Base-by-base conservation (phyloP, 2,113 vertebrate species). In the Leucoraja erinaceus region DNA sequence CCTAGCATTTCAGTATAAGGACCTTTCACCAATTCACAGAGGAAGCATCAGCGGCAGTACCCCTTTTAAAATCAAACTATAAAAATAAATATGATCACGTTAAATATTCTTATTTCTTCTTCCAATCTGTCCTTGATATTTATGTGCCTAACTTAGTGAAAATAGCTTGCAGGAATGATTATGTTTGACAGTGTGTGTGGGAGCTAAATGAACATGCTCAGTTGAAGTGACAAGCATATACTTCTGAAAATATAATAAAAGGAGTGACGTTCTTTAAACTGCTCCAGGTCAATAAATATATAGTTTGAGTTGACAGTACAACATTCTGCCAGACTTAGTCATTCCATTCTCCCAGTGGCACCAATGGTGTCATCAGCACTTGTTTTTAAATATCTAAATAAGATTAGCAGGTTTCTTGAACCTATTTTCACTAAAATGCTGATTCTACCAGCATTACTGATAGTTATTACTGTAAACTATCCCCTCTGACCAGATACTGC, bases 241-340 rank as follows among this genome's bases (percentile, higher is more conserved):
- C 81, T 61, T 84, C 56, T 61, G 81, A 84, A 84, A 61, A 84
- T 84, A 61, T 84, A 84, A 84, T 84, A 61, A 84, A 61, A 61
- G 25, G 81, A 84, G 12, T 61, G 56, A 84, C 56, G 61, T 59
- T 84, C 81, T 84, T 84, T 14, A 28, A 84, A 81, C 16, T 76
- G 14, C n/a, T 31, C 12, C 14, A 25, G 72, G 75, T 76, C n/a
- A 81, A 81, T 81, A 54, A 61, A 61, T 84, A n/a, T 10, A n/a
- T 25, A n/a, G 12, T 61, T n/a, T 61, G 25, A 84, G 11, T 56
- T 84, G 54, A 61, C 81, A 61, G 22, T 83, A 38, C 56, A 12
- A 61, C 56, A 61, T 84, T 11, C 81, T 84, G 81, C 61, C 56
- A 84, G 81, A 56, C 47, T 61, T 84, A 61, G 12, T 84, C 81